Percentiles rank a stretch among this genome's conserved stretches.
Evolutionary conservation across 2,797 vertebrate species (phyloP).

Genomic region (Sebastes goodei): DNA sequence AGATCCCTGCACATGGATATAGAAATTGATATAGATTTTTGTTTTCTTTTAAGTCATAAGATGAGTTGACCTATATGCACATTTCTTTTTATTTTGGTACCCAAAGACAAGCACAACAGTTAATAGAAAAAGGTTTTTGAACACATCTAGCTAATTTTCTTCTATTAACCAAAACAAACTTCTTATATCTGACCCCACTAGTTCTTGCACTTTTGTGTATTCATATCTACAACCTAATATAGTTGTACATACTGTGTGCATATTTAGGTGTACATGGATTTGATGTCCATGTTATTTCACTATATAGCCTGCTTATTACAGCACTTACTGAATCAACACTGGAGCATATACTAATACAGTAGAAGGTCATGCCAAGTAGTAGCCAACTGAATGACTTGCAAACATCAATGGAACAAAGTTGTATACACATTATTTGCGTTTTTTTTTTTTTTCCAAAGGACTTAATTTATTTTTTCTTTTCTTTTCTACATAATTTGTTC

Average conservation of each 20-base stretch:
- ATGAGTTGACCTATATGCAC: conserved; percentile 28
- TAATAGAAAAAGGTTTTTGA: background rate
- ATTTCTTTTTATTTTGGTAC: conserved; percentile 15
- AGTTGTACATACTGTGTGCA: conserved; percentile 61
- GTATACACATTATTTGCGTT: conserved; percentile 60
- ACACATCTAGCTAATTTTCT: background rate
- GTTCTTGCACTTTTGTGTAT: conserved; percentile 59
- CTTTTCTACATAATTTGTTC: conserved; percentile 77
- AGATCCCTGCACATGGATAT: background rate
- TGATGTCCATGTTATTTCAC: conserved; percentile 51
- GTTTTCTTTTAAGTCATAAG: background rate
- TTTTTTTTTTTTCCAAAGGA: conserved; percentile 33
- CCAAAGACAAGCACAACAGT: conserved; percentile 47
- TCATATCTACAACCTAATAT: conserved; percentile 50
- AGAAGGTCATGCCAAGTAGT: conserved; percentile 42
- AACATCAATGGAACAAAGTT: conserved; percentile 52
- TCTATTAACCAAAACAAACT: conserved; percentile 33
- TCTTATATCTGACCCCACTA: conserved; percentile 4
- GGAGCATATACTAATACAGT: conserved; percentile 29
- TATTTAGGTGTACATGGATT: conserved; percentile 54
- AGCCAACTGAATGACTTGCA: conserved; percentile 38
- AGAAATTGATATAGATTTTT: background rate
- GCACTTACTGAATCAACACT: conserved; percentile 51
- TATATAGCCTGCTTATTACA: conserved; percentile 54
- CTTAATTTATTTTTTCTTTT: conserved; percentile 69